These are phyloP conservation scores for Antigone vipio DNA, from an alignment of 2,113 vertebrate genomes.

Conservation along the genomic window DNA sequence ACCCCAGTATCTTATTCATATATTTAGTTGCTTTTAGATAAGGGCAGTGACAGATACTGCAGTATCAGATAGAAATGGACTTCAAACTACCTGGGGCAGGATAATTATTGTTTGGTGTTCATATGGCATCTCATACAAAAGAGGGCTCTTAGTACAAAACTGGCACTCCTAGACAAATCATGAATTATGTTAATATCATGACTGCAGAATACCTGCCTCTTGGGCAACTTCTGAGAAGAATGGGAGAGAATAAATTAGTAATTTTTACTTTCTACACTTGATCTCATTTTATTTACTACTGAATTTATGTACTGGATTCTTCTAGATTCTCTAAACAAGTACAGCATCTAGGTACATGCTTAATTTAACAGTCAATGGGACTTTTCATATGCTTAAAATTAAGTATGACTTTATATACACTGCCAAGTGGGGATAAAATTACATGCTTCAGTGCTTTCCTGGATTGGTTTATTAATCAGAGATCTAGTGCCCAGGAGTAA, in stretches of 20 bases:
- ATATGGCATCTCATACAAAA: neutral
- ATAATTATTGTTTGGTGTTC: neutral
- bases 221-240: neutral
- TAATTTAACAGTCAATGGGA: neutral
- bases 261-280: neutral
- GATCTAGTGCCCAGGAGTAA: neutral
- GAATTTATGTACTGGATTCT: neutral
- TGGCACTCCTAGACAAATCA: neutral
- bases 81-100: neutral
- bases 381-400: neutral
- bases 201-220: neutral
- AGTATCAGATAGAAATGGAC: neutral
- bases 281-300: neutral
- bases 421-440: slow-evolving; percentile 13
- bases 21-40: neutral
- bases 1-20: neutral
- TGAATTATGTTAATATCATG: neutral
- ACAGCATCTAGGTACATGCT: neutral
- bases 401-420: neutral
- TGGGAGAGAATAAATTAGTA: neutral
- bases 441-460: neutral
- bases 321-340: neutral
- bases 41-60: neutral
- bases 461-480: neutral
- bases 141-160: neutral